phyloP scores from a whole-genome alignment of 1,140 invertebrate genomes.

The Bombus vancouverensis region DNA sequence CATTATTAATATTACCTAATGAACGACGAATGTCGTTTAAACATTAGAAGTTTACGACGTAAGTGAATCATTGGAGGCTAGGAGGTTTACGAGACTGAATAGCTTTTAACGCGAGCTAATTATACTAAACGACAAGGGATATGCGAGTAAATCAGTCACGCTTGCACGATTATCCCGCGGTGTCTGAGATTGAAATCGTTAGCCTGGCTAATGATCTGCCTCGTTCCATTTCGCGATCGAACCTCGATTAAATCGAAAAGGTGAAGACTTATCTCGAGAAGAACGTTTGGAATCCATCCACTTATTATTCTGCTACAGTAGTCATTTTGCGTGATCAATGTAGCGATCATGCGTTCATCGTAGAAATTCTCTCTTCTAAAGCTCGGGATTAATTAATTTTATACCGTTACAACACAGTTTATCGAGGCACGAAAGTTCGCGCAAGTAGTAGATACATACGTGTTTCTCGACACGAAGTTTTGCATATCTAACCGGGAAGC shows the following conservation, averaged over 20 bases:
- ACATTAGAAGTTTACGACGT: background rate
- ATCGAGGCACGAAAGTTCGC: background rate
- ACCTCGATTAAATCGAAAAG: background rate
- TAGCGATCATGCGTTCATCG: background rate
- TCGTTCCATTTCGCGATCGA: background rate
- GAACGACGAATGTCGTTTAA: too few relatives aligned
- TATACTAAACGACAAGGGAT: slow-evolving; percentile 19
- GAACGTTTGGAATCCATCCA: too few relatives aligned
- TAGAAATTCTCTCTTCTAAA: background rate
- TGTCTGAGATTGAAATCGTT: slow-evolving; percentile 29
- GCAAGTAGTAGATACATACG: background rate
- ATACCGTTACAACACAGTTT: background rate
- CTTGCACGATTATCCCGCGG: background rate
- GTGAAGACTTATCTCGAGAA: slow-evolving; percentile 3
- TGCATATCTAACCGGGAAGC: slow-evolving; percentile 18
- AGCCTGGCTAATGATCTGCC: slow-evolving; percentile 16
- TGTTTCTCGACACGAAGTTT: background rate
- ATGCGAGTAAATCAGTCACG: slow-evolving; percentile 28
- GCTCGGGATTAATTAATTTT: background rate
- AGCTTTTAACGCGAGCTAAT: background rate
- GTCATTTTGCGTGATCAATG: background rate
- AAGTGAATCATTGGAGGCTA: background rate
- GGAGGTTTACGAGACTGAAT: background rate
- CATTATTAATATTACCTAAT: too few relatives aligned
- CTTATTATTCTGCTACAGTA: too few relatives aligned